Base-by-base conservation (phyloP, 2,113 vertebrate genomes). In the Lasiurus cinereus region DNA sequence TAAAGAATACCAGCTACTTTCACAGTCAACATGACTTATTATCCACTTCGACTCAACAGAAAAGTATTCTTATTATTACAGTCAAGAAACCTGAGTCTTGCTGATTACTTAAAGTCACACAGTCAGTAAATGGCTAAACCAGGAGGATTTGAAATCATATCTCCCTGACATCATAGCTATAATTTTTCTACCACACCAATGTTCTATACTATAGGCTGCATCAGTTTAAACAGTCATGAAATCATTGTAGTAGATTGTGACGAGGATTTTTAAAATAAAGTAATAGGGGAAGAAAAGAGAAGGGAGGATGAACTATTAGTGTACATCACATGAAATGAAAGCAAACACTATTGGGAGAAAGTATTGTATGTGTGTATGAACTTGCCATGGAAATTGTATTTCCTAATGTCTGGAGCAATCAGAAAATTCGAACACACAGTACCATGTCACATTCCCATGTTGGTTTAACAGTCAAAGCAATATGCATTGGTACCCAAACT, bases 361-460 rank as follows among this genome's bases (percentile, higher is more conserved):
- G 31, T 31, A 8, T 31, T 50, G 19, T 6, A 36, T 6, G 21
- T 8, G 29, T 79, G n/a, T 48, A 43, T 21, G 72, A 6, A 73
- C 52, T 95, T 96, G 78, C 59, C 27, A 73, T 50, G 27, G 84
- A 85, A 96, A 94, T 84, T 66, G 16, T 64, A 64, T 48, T 67
- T 78, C 33, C 94, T 70, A 59, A 84, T 29, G 24, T 67, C 5
- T 19, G 11, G 50, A 82, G 14, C 12, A 43, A 36, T 64, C 13
- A 50, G 43, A 93, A 93, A 64, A 27, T 13, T 62, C 85, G 52
- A 74, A 67, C 15, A 39, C 46, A 76, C 39, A 93, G 29, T 31
- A 48, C 4, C 5, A 29, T 74, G 77, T 69, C 43, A 85, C 27
- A 82, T 83, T 93, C 80, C 3, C 72, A 82, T 24, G 46, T 2